Percentiles rank a stretch among this genome's conserved stretches.
Conservation (phyloP, 2,888 invertebrate species). For the Hemicrepidius hirtus region DNA sequence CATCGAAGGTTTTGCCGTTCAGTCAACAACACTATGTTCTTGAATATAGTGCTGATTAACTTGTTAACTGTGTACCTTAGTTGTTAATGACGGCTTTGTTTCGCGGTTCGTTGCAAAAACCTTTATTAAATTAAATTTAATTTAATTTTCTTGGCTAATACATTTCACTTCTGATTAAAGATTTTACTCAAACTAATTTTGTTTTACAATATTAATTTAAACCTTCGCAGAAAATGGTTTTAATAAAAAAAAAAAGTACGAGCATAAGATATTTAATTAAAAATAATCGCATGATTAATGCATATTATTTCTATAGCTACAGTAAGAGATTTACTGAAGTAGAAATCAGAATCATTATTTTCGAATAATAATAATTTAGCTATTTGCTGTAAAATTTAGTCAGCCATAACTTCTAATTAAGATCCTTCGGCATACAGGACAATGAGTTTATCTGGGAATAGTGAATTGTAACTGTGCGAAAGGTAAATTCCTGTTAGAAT, state of each 20-base stretch:
- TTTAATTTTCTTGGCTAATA: background rate
- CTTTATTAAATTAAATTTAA: background rate
- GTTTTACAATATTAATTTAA: slow-evolving; percentile 1
- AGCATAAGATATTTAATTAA: too few relatives aligned
- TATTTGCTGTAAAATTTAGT: too few relatives aligned
- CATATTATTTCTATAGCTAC: too few relatives aligned
- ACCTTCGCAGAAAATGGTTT: too few relatives aligned
- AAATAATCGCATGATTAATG: too few relatives aligned
- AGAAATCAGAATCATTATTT: background rate
- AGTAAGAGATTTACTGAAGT: background rate
- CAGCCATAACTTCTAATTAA: background rate
- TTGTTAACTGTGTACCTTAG: background rate
- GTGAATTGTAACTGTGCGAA: background rate
- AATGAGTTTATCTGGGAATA: background rate
- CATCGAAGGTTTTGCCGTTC: slow-evolving; percentile 3
- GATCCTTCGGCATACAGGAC: background rate
- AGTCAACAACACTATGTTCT: background rate
- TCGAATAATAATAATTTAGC: background rate
- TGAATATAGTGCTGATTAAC: slow-evolving; percentile 1
- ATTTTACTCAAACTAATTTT: background rate
- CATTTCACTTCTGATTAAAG: background rate
- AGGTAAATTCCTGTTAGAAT: slow-evolving; percentile 26
- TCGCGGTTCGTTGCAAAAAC: background rate
- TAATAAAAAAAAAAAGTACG: too few relatives aligned
- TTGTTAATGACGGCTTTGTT: background rate